Percentiles rank a stretch among this genome's conserved stretches.
These are phyloP conservation scores for Polydrusus pterygomalis DNA, from an alignment of 2,888 invertebrate species.

Conservation along the genomic window DNA sequence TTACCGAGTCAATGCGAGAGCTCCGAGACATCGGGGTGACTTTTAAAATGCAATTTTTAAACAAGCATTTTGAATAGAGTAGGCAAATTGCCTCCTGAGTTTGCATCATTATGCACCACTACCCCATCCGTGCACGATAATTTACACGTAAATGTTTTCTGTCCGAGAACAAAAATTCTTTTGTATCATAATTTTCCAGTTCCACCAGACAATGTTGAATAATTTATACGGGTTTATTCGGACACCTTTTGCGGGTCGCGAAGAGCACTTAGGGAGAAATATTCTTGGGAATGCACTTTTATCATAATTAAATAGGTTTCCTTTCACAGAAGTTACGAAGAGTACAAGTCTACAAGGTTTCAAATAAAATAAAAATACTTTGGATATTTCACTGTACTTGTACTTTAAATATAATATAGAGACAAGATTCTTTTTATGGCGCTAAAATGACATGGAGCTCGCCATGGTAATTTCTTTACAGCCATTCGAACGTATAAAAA, in stretches of 20 bases:
- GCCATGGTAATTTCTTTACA: too few species aligned
- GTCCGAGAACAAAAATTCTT: constrained; percentile 51
- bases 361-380: neutral
- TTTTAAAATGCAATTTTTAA: constrained; percentile 55
- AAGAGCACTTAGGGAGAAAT: constrained; percentile 20
- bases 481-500: too few species aligned
- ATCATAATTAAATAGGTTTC: constrained; percentile 23
- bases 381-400: neutral
- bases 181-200: constrained; percentile 44
- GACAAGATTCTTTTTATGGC: too few species aligned
- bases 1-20: constrained; percentile 20
- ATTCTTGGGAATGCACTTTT: constrained; percentile 23
- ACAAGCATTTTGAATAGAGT: constrained; percentile 40
- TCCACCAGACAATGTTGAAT: constrained; percentile 40
- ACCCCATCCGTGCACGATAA: constrained; percentile 48
- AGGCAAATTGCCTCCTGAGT: constrained; percentile 38
- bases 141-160: constrained; percentile 54
- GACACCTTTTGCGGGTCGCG: constrained; percentile 26
- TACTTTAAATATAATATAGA: too few species aligned
- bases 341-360: neutral
- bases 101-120: constrained; percentile 43
- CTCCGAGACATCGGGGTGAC: constrained; percentile 30
- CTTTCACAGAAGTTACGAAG: constrained; percentile 2
- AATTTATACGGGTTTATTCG: constrained; percentile 46
- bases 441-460: too few species aligned